Evolutionary conservation across 1,140 invertebrate species (phyloP).

Genomic region (Aporrectodea caliginosa): DNA sequence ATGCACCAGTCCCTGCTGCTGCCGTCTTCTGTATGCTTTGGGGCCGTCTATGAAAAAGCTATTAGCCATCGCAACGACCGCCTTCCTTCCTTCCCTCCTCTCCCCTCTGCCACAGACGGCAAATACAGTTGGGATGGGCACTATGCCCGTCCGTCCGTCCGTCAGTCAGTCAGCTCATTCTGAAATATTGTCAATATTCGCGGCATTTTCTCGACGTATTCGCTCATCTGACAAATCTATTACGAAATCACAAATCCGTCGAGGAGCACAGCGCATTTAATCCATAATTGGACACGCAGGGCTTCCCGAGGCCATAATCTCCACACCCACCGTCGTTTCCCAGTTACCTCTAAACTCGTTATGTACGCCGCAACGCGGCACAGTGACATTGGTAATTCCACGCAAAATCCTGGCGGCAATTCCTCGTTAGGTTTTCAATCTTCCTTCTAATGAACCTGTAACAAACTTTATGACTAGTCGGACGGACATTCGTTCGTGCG

Average conservation of each 20-base stretch:
- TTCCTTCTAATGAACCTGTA: not conserved
- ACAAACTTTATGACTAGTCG: not conserved
- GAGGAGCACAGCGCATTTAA: not conserved
- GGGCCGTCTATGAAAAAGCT: too few relatives aligned
- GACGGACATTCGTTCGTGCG: too few relatives aligned
- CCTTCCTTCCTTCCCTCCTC: too few relatives aligned
- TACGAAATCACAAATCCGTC: not conserved
- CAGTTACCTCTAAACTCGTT: too few relatives aligned
- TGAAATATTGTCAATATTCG: not conserved
- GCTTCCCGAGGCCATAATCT: not conserved
- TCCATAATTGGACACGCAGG: not conserved
- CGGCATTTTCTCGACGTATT: not conserved
- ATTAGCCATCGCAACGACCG: too few relatives aligned
- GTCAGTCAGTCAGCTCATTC: not conserved
- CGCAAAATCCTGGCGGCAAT: not conserved
- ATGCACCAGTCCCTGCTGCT: too few relatives aligned
- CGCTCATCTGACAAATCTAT: not conserved
- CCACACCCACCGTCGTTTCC: not conserved
- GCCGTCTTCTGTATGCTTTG: too few relatives aligned
- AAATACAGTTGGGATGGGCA: too few relatives aligned
- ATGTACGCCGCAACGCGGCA: not conserved
- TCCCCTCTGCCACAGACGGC: too few relatives aligned
- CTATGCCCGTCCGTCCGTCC: not conserved
- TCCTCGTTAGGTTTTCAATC: not conserved
- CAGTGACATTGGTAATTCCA: not conserved